Conservation (phyloP, 2,888 invertebrate genomes). For the Chrysolina americana region DNA sequence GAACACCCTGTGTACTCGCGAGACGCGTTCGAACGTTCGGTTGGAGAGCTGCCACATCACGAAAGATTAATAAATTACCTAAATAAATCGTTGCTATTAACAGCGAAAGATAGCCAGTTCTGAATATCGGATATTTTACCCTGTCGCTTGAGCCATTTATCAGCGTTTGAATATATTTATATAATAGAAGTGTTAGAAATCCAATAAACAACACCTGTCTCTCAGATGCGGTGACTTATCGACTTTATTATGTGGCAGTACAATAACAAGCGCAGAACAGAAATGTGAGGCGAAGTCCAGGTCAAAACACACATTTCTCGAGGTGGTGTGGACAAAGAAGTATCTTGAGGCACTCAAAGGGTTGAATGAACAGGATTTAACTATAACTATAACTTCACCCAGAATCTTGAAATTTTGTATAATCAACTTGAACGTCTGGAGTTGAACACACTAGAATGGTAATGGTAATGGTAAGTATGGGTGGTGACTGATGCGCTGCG, state of each 20-base stretch:
- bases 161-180: constrained; percentile 56
- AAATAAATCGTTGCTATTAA: constrained; percentile 56
- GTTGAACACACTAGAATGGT: no score
- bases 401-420: no score
- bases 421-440: no score
- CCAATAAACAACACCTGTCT: constrained; percentile 60
- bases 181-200: constrained; percentile 53
- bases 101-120: constrained; percentile 54
- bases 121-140: constrained; percentile 53
- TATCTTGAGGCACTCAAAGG: background rate
- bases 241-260: constrained; percentile 40
- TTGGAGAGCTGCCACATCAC: constrained; percentile 33
- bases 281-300: constrained; percentile 18
- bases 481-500: no score
- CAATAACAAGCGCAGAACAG: constrained; percentile 17
- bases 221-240: constrained; percentile 58
- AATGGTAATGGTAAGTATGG: no score
- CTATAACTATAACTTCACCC: no score
- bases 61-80: constrained; percentile 55
- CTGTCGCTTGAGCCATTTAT: constrained; percentile 58
- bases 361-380: background rate
- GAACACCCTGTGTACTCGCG: no score
- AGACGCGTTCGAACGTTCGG: background rate
- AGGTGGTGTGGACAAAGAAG: background rate
- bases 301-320: constrained; percentile 14